These are phyloP conservation scores for Engystomops pustulosus DNA, from an alignment of 2,113 vertebrate genomes.

Conservation along the genomic window DNA sequence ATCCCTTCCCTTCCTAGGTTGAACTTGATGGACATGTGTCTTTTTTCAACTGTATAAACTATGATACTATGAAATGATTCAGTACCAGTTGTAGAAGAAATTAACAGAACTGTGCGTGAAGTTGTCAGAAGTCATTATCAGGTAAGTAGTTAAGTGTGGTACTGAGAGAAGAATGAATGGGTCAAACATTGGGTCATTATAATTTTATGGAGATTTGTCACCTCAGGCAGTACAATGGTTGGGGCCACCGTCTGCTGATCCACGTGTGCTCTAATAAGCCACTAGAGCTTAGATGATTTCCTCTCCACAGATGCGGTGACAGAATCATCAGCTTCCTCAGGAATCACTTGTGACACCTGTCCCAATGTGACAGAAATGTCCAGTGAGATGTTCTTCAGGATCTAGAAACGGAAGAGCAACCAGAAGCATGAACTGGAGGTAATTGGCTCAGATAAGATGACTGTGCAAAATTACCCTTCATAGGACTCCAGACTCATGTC, in stretches of 20 bases:
- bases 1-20: too few relatives aligned
- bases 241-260: background rate
- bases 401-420: background rate
- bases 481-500: background rate
- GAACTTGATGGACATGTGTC: too few relatives aligned
- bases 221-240: background rate
- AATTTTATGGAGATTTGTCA: background rate
- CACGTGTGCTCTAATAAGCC: constrained; percentile 1
- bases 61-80: too few relatives aligned
- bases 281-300: constrained; percentile 22
- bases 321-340: background rate
- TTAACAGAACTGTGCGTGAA: too few relatives aligned
- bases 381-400: background rate
- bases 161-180: background rate
- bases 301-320: background rate
- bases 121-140: background rate
- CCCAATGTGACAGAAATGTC: background rate
- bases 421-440: background rate
- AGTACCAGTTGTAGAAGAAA: too few relatives aligned
- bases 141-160: background rate
- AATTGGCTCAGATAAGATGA: background rate
- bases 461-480: background rate
- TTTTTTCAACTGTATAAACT: too few relatives aligned
- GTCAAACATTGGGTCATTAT: background rate
- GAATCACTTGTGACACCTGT: constrained; percentile 3